Base-by-base conservation (phyloP, 2,113 vertebrate species). In the Saguinus imperator region DNA sequence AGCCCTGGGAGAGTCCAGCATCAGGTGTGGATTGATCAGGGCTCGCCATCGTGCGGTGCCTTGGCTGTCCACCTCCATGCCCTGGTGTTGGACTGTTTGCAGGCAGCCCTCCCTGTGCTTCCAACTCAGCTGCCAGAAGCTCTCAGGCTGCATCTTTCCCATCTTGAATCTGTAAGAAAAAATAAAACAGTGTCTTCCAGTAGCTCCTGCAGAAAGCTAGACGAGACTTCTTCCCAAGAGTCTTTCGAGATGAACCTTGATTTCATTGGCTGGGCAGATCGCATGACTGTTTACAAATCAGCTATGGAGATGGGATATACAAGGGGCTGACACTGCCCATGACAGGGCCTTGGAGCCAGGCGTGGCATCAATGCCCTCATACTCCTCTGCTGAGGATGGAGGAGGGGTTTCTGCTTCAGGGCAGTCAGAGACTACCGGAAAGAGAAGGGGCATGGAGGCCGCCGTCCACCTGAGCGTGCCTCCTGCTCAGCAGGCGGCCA, bases 361-460 rank as follows among this genome's bases (percentile, higher is more conserved):
- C 6, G 0, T n/a, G 20, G 77, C 7, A 4, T 37, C 6, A 11
- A 11, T 0, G 1, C 6, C 29, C 12, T n/a, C 68, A 10, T 25
- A 5, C 25, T 11, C 4, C 43, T 37, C 0, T 0, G 64, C 73
- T 55, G 45, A 16, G 82, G 11, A 23, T 2, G 5, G n/a, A 75
- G 29, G 45, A 61, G 35, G 8, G 25, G 23, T 4, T 13, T 81
- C 55, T 45, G n/a, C 11, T 20, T n/a, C 10, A 4, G 75, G 55
- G 52, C 64, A 5, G 11, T 25, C 10, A 8, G 35, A 35, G 21
- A 0, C 13, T 1, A 0, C 7, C 1, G 50, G 16, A 0, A 27
- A 25, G 14, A 72, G 48, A 29, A 3, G 25, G 35, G 57, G 4
- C 5, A 1, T 4, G 2, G 52, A 8, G 11, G 12, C 37, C 6